Evolutionary conservation across 2,113 vertebrate genomes (phyloP).

Genomic region (Pseudorhombus dupliciocellatus): DNA sequence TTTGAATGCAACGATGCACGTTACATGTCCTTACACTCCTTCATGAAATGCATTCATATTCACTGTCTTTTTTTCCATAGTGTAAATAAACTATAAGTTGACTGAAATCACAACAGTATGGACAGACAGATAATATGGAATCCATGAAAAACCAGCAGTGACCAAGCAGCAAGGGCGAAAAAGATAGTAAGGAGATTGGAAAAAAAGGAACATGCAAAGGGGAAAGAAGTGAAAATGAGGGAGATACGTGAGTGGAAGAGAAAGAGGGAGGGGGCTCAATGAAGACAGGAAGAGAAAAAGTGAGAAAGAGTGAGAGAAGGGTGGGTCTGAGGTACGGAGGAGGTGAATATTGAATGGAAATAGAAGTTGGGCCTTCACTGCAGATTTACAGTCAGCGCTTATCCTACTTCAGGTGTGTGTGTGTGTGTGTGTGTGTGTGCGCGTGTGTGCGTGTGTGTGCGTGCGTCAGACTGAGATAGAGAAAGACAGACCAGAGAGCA

Average conservation of each 20-base stretch:
- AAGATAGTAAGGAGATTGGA: neutral
- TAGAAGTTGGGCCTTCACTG: conserved; percentile 65
- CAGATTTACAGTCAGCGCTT: conserved; percentile 72
- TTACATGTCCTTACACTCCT: too few relatives aligned
- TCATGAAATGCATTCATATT: neutral
- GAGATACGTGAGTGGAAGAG: neutral
- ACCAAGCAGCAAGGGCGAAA: neutral
- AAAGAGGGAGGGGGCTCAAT: neutral
- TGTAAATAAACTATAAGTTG: neutral
- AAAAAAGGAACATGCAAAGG: neutral
- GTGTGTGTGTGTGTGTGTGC: conserved; percentile 31
- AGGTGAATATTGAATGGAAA: conserved; percentile 67
- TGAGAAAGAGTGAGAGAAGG: conserved; percentile 21
- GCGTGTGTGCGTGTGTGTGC: conserved; percentile 29
- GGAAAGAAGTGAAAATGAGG: conserved; percentile 7
- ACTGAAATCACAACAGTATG: conserved; percentile 11
- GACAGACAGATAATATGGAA: neutral
- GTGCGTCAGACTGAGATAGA: conserved; percentile 57
- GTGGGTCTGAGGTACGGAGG: conserved; percentile 30
- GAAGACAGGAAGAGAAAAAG: neutral
- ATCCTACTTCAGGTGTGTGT: conserved; percentile 50
- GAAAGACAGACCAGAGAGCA: conserved; percentile 65
- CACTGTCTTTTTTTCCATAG: neutral
- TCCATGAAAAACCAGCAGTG: neutral
- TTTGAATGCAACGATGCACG: neutral